Percentiles rank a stretch among this genome's conserved stretches.
Evolutionary conservation across 2,113 vertebrate species (phyloP).

Genomic region (Paramisgurnus dabryanus): DNA sequence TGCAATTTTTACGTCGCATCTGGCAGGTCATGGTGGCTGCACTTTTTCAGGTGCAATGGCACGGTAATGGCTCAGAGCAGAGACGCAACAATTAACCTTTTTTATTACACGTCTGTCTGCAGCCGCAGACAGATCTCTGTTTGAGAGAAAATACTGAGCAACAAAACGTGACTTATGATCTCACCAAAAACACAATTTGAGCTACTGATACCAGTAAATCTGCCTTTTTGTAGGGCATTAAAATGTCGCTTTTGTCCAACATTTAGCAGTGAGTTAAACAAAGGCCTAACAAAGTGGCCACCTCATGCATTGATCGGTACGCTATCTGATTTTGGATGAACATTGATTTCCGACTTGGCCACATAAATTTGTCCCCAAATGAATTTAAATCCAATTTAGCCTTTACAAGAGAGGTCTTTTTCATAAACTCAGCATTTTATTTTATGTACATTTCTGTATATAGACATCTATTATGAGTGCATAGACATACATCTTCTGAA

Average conservation of each 20-base stretch:
- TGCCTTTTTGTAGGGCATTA: constrained; percentile 4
- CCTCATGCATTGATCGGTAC: too few relatives aligned
- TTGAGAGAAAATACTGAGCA: background rate
- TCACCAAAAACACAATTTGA: constrained; percentile 1
- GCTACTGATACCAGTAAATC: background rate
- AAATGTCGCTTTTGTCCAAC: background rate
- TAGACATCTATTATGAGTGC: background rate
- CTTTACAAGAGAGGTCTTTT: too few relatives aligned
- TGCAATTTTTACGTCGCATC: constrained; percentile 2
- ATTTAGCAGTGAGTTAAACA: too few relatives aligned
- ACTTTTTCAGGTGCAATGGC: constrained; percentile 44
- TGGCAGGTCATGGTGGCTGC: constrained; percentile 54
- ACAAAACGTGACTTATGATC: background rate
- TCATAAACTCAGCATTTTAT: too few relatives aligned
- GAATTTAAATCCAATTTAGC: too few relatives aligned
- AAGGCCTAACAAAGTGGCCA: too few relatives aligned
- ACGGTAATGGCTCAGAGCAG: constrained; percentile 66
- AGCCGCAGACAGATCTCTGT: constrained; percentile 39
- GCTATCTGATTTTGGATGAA: too few relatives aligned
- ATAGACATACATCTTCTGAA: background rate
- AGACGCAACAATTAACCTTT: constrained; percentile 73
- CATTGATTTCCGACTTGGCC: too few relatives aligned
- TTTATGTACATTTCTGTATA: too few relatives aligned
- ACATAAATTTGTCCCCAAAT: too few relatives aligned
- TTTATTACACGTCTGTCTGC: constrained; percentile 70